Evolutionary conservation across 2,888 invertebrate species (phyloP).

Genomic region (Rhamnusium bicolor): DNA sequence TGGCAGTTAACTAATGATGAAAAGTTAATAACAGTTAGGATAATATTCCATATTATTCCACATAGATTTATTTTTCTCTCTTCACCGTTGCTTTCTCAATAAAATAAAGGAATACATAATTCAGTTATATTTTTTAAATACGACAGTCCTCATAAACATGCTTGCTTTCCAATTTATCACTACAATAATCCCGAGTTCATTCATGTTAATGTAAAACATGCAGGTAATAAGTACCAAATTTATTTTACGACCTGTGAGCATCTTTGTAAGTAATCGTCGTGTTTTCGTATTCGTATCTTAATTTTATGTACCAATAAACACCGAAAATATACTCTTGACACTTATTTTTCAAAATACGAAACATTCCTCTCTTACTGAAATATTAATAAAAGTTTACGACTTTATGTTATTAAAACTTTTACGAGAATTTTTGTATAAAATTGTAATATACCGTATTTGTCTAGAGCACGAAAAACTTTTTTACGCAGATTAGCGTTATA

Average conservation of each 20-base stretch:
- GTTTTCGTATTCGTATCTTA: constrained; percentile 16
- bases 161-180: constrained; percentile 2
- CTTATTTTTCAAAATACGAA: neutral
- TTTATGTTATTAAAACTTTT: neutral
- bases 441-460: neutral
- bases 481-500: neutral
- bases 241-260: constrained; percentile 13
- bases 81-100: neutral
- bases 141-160: constrained; percentile 10
- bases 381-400: constrained; percentile 7
- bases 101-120: neutral
- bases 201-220: constrained; percentile 9
- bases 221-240: constrained; percentile 8
- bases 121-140: neutral
- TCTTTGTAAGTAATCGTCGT: constrained; percentile 3
- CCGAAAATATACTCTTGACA: neutral
- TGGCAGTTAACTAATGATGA: too few relatives aligned
- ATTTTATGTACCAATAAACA: constrained; percentile 23
- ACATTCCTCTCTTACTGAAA: neutral
- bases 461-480: neutral
- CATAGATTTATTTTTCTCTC: neutral
- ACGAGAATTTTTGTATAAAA: neutral
- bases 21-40: neutral
- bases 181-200: neutral
- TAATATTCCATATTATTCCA: neutral